Base-by-base conservation (phyloP, 1,140 invertebrate species). In the Drosophila arizonae region DNA sequence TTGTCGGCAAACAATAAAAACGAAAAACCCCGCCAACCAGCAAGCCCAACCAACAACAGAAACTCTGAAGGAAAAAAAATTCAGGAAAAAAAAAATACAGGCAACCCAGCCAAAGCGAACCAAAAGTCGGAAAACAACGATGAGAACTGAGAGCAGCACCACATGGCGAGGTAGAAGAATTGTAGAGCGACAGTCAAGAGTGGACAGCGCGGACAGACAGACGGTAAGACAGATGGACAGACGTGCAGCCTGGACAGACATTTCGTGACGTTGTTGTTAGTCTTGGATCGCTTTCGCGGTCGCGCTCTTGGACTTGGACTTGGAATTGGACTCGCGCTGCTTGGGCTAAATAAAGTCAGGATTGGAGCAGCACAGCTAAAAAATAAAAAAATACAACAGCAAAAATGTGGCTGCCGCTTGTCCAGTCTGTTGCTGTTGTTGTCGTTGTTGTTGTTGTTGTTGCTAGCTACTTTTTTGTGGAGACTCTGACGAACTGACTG, bases 1-100 rank as follows among this genome's bases (percentile, higher is more conserved):
- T 90, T 88, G 82, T 90, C 88, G 88, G 84, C 84, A 86, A 88
- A 89, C 85, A 88, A 89, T 89, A 88, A 88, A 89, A 89, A 89
- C 85, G 62, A 87, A 85, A 86, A 69, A 63, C 75, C 69, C 69
- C 65, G 81, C 77, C 70, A 64, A 26, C 30, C 36, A 13, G 51
- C 21, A 24, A 24, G 3, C 21, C 21, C 21, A 68, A 67, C 36
- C 63, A 61, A 67, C 65, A 61, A 43, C 57, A 56, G 43, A 61
- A 74, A 55, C 33, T 13, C 8, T 4, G n/a, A 43, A 55, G 6
- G 43, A 30, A 28, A 17, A 61, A 28, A 68, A 17, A 33, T 11
- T 10, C 8, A 41, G 39, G 39, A 54, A 15, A 73, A 76, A 79
- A 48, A 54, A 69, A 76, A 79, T 45, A 54, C 21, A 66, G 17